A percentile compares a stretch with the other conserved stretches of the same genome.
phyloP scores from a whole-genome alignment of 2,797 vertebrate genomes.

The Setipinna tenuifilis region DNA sequence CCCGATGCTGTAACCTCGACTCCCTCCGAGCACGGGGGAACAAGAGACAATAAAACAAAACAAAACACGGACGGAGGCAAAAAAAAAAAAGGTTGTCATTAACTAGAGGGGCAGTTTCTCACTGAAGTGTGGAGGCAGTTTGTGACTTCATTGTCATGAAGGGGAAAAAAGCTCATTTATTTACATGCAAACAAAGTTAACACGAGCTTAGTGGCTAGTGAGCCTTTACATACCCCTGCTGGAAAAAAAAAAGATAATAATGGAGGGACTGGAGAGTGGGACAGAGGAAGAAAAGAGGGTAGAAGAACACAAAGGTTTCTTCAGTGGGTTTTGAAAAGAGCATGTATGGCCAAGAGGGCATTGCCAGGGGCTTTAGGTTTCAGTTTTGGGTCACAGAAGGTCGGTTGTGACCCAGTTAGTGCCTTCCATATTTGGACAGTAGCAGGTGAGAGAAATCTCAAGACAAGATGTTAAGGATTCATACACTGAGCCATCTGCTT shows the following conservation, averaged over 20 bases:
- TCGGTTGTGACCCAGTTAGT: constrained; percentile 46
- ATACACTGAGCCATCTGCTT: background rate
- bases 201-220: constrained; percentile 42
- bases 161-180: constrained; percentile 50
- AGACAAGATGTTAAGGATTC: background rate
- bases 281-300: background rate
- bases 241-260: constrained; percentile 25
- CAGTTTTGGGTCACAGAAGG: constrained; percentile 29
- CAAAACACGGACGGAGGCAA: background rate
- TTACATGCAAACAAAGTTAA: constrained; percentile 58
- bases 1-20: constrained; percentile 75
- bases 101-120: constrained; percentile 47
- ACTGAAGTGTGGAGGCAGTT: constrained; percentile 57
- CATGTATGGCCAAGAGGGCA: constrained; percentile 44
- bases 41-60: constrained; percentile 46
- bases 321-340: constrained; percentile 47
- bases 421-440: background rate
- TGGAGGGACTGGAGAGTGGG: constrained; percentile 19
- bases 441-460: constrained; percentile 1
- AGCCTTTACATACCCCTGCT: constrained; percentile 36
- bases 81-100: constrained; percentile 57
- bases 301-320: constrained; percentile 34
- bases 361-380: constrained; percentile 42
- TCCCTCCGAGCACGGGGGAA: constrained; percentile 69
- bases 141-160: constrained; percentile 51